Evolutionary conservation across 2,888 invertebrate genomes (phyloP).

Genomic region (Sinodicranocentrus sp.): DNA sequence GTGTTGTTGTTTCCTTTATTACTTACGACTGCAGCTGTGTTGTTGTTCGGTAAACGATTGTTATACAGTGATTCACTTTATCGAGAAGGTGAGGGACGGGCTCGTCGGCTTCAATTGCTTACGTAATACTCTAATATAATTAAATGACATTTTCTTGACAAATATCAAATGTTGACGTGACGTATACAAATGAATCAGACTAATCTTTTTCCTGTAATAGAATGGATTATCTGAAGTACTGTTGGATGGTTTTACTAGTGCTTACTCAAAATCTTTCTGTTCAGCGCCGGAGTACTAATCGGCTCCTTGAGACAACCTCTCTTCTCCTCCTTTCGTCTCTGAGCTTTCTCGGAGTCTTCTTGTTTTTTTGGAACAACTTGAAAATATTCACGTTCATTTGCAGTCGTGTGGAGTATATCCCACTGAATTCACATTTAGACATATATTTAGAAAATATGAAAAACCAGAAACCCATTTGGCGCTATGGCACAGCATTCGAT

Average conservation of each 20-base stretch:
- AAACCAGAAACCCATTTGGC: not conserved
- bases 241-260: not conserved
- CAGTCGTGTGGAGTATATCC: conserved; percentile 1
- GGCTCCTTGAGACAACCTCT: not conserved
- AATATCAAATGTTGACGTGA: too few species aligned
- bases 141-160: too few species aligned
- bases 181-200: too few species aligned
- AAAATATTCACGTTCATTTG: conserved; percentile 1
- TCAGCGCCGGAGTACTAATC: not conserved
- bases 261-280: not conserved
- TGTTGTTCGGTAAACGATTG: not conserved
- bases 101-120: too few species aligned
- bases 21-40: not conserved
- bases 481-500: not conserved
- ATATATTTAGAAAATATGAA: not conserved
- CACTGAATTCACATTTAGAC: not conserved
- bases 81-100: too few species aligned
- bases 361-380: not conserved
- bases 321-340: not conserved
- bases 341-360: not conserved
- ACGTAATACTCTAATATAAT: too few species aligned
- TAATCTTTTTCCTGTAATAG: too few species aligned
- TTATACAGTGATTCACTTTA: too few species aligned
- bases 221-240: not conserved
- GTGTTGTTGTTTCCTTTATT: not conserved